phyloP scores from a whole-genome alignment of 2,797 vertebrate species.

The Pseudotriccus pelzelni region DNA sequence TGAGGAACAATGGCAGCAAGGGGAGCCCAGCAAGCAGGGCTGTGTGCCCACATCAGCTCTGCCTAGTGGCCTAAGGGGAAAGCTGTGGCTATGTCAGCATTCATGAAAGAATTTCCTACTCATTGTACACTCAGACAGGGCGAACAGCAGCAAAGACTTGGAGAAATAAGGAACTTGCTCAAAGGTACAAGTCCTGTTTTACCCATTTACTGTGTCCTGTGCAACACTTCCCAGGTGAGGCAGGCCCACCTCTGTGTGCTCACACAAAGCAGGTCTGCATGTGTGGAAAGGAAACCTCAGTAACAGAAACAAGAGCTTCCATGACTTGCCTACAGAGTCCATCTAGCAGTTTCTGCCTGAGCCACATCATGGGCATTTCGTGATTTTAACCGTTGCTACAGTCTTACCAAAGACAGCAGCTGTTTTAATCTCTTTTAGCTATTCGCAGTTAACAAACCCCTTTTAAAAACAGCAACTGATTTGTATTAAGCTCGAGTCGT shows the following conservation, averaged over 20 bases:
- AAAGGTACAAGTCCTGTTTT: neutral
- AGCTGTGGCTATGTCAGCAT: neutral
- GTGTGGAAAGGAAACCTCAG: neutral
- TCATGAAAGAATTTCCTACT: neutral
- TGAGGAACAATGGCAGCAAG: neutral
- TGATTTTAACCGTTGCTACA: neutral
- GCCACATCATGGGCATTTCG: neutral
- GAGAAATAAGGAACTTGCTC: neutral
- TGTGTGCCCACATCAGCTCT: neutral
- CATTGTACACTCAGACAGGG: neutral
- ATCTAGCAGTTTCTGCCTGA: neutral
- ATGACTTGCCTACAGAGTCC: neutral
- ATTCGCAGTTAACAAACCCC: neutral
- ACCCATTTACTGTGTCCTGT: neutral
- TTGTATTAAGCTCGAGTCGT: slow-evolving; percentile 7
- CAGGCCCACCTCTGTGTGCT: neutral
- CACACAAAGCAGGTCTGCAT: neutral
- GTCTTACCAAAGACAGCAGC: neutral
- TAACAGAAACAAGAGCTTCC: neutral
- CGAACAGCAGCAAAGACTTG: neutral
- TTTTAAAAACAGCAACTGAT: slow-evolving; percentile 17
- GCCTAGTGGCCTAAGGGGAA: neutral
- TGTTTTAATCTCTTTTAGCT: neutral
- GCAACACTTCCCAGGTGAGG: neutral
- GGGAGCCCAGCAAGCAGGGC: neutral